Conservation (phyloP, 2,113 vertebrate genomes). For the Sylvietta virens region DNA sequence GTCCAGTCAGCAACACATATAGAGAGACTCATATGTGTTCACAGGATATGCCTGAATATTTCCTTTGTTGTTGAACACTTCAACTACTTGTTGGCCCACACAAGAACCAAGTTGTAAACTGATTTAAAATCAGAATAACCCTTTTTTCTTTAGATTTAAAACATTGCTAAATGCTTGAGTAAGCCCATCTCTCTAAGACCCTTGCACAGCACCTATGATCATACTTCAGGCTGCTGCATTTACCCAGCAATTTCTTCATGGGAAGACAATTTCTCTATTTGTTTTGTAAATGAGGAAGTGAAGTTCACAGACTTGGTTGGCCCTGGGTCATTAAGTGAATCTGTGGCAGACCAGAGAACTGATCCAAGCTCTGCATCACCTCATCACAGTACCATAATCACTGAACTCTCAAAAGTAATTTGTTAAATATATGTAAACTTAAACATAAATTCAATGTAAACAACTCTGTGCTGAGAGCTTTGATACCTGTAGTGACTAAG, state of each 20-base stretch:
- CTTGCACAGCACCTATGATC: not conserved
- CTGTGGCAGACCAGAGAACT: not conserved
- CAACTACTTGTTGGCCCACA: not conserved
- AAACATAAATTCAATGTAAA: not conserved
- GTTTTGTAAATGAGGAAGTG: not conserved
- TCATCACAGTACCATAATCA: not conserved
- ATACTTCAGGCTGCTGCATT: not conserved
- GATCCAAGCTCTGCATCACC: not conserved
- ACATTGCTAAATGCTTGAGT: not conserved
- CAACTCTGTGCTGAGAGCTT: not conserved
- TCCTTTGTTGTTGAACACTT: not conserved
- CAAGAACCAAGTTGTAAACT: accelerated
- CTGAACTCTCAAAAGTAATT: not conserved
- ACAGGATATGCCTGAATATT: not conserved
- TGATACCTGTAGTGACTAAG: not conserved
- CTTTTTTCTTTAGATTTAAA: not conserved
- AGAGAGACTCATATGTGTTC: accelerated
- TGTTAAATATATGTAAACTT: not conserved
- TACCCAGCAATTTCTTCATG: not conserved
- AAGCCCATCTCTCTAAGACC: not conserved
- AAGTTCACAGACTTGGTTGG: not conserved
- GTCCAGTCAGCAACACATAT: not conserved
- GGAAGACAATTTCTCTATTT: not conserved
- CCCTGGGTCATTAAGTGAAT: not conserved
- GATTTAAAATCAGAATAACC: not conserved